phyloP scores from a whole-genome alignment of 2,113 vertebrate genomes.

The Neolamprologus sp. region DNA sequence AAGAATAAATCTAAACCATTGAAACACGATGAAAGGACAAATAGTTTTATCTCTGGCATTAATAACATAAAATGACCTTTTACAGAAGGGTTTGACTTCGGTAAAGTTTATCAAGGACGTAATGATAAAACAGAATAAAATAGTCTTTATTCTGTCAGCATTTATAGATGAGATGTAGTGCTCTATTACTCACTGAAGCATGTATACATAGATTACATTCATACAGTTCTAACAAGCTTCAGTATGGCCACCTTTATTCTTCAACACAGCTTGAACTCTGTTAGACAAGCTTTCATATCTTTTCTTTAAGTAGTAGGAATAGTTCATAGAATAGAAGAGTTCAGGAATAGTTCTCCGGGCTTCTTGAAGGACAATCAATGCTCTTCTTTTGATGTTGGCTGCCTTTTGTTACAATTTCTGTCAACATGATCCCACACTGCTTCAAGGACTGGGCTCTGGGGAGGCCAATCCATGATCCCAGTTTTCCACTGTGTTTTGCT shows the following conservation, averaged over 20 bases:
- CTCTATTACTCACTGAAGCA: background rate
- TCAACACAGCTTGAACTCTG: background rate
- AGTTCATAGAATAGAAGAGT: background rate
- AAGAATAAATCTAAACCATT: background rate
- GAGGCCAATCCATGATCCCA: background rate
- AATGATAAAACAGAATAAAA: background rate
- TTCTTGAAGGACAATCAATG: background rate
- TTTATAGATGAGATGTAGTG: background rate
- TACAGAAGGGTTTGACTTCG: background rate
- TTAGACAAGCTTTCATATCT: background rate
- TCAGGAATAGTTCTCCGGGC: background rate
- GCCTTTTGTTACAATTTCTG: background rate
- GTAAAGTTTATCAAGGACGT: background rate
- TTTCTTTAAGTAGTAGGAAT: background rate
- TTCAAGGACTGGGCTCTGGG: background rate
- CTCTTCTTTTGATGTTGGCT: background rate
- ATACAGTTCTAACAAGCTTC: background rate
- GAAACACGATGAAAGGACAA: background rate
- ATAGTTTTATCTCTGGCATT: background rate
- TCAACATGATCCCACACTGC: background rate
- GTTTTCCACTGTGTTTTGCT: background rate
- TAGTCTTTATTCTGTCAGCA: background rate
- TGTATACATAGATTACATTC: background rate
- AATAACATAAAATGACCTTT: background rate
- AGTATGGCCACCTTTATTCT: background rate